These are phyloP conservation scores for Sturnus vulgaris DNA, from an alignment of 2,113 vertebrate genomes.

Conservation along the genomic window DNA sequence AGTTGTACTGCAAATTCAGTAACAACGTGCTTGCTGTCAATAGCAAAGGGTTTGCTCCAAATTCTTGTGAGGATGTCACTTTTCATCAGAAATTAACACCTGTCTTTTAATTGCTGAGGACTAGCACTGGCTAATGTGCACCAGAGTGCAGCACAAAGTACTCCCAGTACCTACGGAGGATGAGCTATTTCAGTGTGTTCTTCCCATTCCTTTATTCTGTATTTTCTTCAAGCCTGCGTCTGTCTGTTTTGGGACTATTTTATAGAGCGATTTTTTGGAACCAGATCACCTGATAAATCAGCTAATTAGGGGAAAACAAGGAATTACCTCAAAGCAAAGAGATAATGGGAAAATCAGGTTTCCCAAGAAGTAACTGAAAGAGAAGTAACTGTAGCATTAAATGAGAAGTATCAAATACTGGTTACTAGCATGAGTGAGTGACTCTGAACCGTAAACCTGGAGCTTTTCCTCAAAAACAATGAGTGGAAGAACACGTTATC, in stretches of 20 bases:
- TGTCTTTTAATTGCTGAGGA: neutral
- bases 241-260: neutral
- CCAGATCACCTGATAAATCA: neutral
- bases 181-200: neutral
- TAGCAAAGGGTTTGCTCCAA: neutral
- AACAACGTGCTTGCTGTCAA: rapidly evolving
- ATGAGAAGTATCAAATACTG: neutral
- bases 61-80: neutral
- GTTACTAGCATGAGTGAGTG: neutral
- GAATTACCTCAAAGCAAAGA: neutral
- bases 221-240: neutral
- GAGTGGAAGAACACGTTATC: neutral
- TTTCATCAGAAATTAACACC: neutral
- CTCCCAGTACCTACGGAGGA: neutral
- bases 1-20: neutral
- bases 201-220: neutral
- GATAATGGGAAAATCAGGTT: neutral
- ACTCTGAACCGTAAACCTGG: neutral
- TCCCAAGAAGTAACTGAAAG: neutral
- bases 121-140: neutral
- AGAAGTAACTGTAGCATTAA: rapidly evolving
- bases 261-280: neutral
- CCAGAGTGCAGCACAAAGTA: rapidly evolving
- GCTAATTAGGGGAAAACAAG: neutral
- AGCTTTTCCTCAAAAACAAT: neutral